A percentile compares a stretch with the other conserved stretches of the same genome.
Conservation (phyloP, 2,797 vertebrate species). For the Onychomys arenicola region DNA sequence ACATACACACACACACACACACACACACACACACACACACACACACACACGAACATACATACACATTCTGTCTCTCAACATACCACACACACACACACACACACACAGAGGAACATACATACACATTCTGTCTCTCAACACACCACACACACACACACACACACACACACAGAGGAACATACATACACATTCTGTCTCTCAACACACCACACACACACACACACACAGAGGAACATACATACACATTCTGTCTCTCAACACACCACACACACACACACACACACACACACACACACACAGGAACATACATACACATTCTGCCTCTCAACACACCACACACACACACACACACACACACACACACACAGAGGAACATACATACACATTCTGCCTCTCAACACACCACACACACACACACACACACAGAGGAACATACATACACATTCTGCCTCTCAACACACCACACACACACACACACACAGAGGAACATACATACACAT, state of each 20-base stretch:
- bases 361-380: too few species aligned
- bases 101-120: too few species aligned
- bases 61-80: not conserved
- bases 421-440: too few species aligned
- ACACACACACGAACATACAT: too few species aligned
- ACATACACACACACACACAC: not conserved
- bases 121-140: not conserved
- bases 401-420: too few species aligned
- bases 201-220: not conserved
- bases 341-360: too few species aligned
- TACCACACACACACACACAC: too few species aligned
- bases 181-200: not conserved
- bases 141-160: not conserved
- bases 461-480: not conserved
- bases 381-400: not conserved
- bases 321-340: not conserved
- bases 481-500: not conserved
- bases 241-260: not conserved
- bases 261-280: too few species aligned
- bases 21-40: too few species aligned
- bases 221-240: not conserved
- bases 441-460: not conserved
- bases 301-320: not conserved
- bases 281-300: not conserved
- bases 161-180: not conserved